Conservation (phyloP, 2,797 vertebrate species). For the Bryconaethiops microstoma region DNA sequence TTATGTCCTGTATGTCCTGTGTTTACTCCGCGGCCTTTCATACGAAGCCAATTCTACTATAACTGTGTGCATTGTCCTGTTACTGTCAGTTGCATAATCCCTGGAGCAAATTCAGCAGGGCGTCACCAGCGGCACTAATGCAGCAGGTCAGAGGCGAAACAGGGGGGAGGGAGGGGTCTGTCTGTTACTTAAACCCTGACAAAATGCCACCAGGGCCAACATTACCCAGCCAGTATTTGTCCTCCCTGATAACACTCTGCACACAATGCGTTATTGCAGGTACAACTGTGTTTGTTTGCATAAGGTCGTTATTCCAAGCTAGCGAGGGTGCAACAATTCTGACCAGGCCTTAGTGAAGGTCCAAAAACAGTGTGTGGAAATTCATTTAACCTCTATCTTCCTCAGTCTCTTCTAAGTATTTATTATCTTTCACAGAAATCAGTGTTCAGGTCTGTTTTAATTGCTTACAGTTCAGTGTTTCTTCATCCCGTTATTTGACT, state of each 20-base stretch:
- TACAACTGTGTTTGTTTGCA: neutral
- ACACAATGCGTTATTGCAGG: neutral
- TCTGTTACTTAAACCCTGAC: neutral
- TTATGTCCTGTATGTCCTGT: constrained; percentile 19
- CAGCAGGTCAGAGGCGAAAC: neutral
- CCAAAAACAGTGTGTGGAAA: neutral
- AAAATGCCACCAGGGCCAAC: neutral
- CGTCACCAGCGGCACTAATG: neutral
- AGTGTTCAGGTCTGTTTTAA: no score
- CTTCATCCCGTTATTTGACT: no score
- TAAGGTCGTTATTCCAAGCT: neutral
- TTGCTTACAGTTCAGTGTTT: no score
- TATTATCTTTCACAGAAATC: neutral
- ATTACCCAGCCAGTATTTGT: neutral
- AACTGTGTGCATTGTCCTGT: constrained; percentile 1
- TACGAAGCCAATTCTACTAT: constrained; percentile 4
- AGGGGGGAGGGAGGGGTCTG: neutral
- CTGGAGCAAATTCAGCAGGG: constrained; percentile 3
- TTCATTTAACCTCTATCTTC: neutral
- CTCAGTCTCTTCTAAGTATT: neutral
- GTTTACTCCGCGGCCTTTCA: constrained; percentile 2
- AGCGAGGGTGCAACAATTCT: neutral
- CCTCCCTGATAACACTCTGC: neutral
- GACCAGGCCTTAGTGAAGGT: neutral
- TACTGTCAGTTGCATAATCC: constrained; percentile 36